Percentiles rank a stretch among this genome's conserved stretches.
These are phyloP conservation scores for Temnothorax rugatulus DNA, from an alignment of 2,888 invertebrate species.

Conservation along the genomic window DNA sequence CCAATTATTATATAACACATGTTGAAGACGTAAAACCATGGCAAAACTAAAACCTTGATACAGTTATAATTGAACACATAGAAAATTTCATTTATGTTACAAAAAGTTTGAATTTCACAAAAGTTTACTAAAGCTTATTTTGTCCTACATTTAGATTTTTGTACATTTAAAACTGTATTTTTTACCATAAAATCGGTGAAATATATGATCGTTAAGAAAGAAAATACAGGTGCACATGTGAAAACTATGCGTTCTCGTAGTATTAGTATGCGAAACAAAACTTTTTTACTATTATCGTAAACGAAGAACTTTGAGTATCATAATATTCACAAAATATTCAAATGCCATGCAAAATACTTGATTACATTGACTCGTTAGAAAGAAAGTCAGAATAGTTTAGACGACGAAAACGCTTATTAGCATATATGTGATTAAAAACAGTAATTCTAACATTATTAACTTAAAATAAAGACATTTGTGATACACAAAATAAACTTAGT, in stretches of 20 bases:
- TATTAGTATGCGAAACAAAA: background rate
- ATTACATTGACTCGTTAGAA: background rate
- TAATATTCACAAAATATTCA: background rate
- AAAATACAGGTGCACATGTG: background rate
- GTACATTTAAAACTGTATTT: constrained; percentile 6
- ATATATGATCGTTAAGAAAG: constrained; percentile 21
- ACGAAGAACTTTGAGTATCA: constrained; percentile 16
- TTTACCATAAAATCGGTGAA: constrained; percentile 21
- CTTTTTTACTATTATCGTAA: constrained; percentile 32
- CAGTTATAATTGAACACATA: background rate
- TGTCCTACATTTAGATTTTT: constrained; percentile 18
- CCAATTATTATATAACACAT: background rate
- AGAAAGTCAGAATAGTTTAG: background rate
- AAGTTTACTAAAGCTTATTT: constrained; percentile 4
- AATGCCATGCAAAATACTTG: constrained; percentile 8
- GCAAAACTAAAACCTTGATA: background rate
- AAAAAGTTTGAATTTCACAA: constrained; percentile 19
- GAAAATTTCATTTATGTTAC: background rate
- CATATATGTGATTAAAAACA: constrained; percentile 6
- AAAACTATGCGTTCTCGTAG: background rate
- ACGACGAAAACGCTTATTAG: background rate
- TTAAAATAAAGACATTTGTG: background rate
- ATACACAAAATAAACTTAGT: background rate
- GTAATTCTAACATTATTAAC: background rate
- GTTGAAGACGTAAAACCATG: background rate